Percentiles rank a stretch among this genome's conserved stretches.
These are phyloP conservation scores for Oncorhynchus masou DNA, from an alignment of 2,113 vertebrate genomes.

Conservation along the genomic window DNA sequence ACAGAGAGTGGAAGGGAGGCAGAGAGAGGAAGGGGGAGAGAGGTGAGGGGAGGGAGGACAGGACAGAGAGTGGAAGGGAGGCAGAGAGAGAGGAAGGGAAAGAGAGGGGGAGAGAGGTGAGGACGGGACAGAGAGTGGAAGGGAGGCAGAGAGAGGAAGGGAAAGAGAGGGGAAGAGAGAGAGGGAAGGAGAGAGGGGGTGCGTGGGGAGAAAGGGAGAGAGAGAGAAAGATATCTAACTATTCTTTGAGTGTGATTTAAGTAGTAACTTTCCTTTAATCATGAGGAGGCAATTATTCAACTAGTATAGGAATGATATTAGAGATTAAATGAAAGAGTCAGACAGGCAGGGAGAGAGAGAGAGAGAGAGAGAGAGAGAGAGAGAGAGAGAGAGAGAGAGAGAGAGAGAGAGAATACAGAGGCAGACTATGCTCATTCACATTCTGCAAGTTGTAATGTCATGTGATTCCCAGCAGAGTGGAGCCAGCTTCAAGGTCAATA, in stretches of 20 bases:
- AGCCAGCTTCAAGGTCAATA: background rate
- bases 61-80: background rate
- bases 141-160: background rate
- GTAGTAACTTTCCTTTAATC: no score
- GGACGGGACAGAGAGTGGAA: background rate
- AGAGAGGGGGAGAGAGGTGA: rapidly evolving
- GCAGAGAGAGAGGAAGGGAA: background rate
- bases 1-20: background rate
- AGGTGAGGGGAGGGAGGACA: no score
- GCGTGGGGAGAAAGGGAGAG: no score
- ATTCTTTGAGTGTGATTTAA: no score
- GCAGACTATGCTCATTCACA: background rate
- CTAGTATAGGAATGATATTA: no score
- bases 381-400: background rate
- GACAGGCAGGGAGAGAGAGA: background rate
- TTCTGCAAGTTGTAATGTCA: background rate
- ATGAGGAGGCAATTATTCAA: no score
- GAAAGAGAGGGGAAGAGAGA: no score
- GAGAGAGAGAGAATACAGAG: background rate
- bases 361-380: background rate
- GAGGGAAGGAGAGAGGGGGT: no score
- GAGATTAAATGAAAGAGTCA: no score
- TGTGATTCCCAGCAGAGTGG: background rate
- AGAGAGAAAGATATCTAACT: no score
- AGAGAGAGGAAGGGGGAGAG: no score